phyloP scores from a whole-genome alignment of 2,888 invertebrate species.

The Polydrusus cervinus region DNA sequence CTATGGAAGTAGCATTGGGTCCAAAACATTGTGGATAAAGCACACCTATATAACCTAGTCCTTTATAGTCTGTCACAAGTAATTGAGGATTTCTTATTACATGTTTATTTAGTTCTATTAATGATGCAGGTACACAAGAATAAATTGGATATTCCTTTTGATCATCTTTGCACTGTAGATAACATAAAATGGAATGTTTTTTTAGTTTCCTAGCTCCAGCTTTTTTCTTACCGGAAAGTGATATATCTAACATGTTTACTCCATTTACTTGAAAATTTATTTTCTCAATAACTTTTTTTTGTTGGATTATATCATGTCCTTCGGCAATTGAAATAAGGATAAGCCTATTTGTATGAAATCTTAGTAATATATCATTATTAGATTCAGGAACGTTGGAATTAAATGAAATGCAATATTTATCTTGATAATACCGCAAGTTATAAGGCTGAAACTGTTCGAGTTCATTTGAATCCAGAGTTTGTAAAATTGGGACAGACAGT shows the following conservation, averaged over 20 bases:
- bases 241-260: conserved; percentile 55
- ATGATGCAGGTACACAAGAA: conserved; percentile 55
- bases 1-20: conserved; percentile 40
- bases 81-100: conserved; percentile 58
- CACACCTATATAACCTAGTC: conserved; percentile 58
- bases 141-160: conserved; percentile 56
- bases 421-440: conserved; percentile 56
- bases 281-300: conserved; percentile 54
- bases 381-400: conserved; percentile 31
- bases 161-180: conserved; percentile 58
- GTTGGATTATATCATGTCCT: conserved; percentile 57
- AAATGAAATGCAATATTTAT: conserved; percentile 56
- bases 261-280: conserved; percentile 59
- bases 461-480: conserved; percentile 50
- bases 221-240: conserved; percentile 57
- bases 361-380: conserved; percentile 49
- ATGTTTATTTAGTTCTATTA: conserved; percentile 59
- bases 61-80: conserved; percentile 56
- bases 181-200: conserved; percentile 58
- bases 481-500: conserved; percentile 54
- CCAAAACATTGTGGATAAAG: conserved; percentile 55
- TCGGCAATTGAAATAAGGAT: conserved; percentile 56
- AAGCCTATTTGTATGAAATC: conserved; percentile 59
- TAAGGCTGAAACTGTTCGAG: conserved; percentile 56
- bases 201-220: conserved; percentile 54